phyloP scores from a whole-genome alignment of 2,888 invertebrate species.

The Eristalis arbustorum region DNA sequence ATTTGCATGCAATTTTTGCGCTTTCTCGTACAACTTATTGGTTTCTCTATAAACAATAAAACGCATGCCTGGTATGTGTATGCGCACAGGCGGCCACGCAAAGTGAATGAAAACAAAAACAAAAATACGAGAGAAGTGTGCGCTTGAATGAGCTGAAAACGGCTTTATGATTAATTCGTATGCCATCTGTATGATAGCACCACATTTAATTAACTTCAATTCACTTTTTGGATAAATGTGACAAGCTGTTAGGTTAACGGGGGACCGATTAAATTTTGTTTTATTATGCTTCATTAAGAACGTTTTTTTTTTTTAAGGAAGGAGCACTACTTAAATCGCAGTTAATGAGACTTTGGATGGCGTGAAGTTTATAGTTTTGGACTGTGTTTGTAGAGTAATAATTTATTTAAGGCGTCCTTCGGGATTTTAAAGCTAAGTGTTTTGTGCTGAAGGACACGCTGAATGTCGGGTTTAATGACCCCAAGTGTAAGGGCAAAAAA shows the following conservation, averaged over 20 bases:
- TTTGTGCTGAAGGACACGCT: background rate
- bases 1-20: slow-evolving; percentile 5
- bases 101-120: slow-evolving; percentile 10
- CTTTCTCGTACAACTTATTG: slow-evolving; percentile 4
- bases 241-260: slow-evolving; percentile 57
- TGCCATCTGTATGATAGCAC: slow-evolving; percentile 40
- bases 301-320: background rate
- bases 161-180: slow-evolving; percentile 61
- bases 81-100: slow-evolving; percentile 31
- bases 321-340: slow-evolving; percentile 7
- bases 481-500: too few relatives aligned
- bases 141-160: slow-evolving; percentile 17
- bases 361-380: background rate
- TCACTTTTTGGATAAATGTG: slow-evolving; percentile 52
- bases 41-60: slow-evolving; percentile 47
- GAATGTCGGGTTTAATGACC: background rate
- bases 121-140: background rate
- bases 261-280: slow-evolving; percentile 30
- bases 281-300: slow-evolving; percentile 1
- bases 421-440: background rate
- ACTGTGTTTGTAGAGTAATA: background rate
- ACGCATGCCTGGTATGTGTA: background rate
- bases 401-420: background rate
- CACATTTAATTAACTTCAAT: slow-evolving; percentile 58
- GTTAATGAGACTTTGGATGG: background rate